Evolutionary conservation across 2,888 invertebrate species (phyloP).

Genomic region (Synanthedon andrenaeformis): DNA sequence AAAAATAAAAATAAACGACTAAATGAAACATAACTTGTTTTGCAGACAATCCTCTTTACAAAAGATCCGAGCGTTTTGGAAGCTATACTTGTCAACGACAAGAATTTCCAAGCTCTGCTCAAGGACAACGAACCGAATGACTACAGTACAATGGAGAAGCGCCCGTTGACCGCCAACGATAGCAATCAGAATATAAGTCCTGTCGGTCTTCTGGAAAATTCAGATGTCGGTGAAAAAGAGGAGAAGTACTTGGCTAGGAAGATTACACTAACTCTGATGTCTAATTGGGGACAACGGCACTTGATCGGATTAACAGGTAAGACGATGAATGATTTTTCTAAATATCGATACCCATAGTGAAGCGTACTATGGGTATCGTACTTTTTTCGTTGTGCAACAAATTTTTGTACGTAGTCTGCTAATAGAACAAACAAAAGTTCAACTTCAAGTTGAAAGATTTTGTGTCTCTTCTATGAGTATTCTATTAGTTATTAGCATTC

Average conservation of each 20-base stretch:
- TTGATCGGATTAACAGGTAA: constrained; percentile 72
- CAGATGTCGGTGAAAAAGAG: constrained; percentile 26
- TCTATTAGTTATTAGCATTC: no score
- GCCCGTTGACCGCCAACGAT: constrained; percentile 73
- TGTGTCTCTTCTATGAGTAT: no score
- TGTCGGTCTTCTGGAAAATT: constrained; percentile 17
- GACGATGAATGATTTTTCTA: background rate
- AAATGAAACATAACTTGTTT: constrained; percentile 3
- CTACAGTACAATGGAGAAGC: constrained; percentile 36
- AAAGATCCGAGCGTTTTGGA: constrained; percentile 80
- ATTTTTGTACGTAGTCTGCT: no score
- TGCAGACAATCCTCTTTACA: constrained; percentile 87
- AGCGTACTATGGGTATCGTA: no score
- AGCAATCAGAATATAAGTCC: constrained; percentile 32
- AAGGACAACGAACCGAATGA: constrained; percentile 48
- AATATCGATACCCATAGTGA: no score
- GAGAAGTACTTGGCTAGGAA: constrained; percentile 43
- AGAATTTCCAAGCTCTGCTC: constrained; percentile 48
- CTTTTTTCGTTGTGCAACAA: no score
- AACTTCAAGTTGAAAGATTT: no score
- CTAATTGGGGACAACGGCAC: constrained; percentile 74
- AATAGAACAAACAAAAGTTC: no score
- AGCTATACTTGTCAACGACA: constrained; percentile 44
- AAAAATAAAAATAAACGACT: background rate
- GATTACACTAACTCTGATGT: constrained; percentile 69